Evolutionary conservation across 2,797 vertebrate species (phyloP).

Genomic region (Semotilus atromaculatus): DNA sequence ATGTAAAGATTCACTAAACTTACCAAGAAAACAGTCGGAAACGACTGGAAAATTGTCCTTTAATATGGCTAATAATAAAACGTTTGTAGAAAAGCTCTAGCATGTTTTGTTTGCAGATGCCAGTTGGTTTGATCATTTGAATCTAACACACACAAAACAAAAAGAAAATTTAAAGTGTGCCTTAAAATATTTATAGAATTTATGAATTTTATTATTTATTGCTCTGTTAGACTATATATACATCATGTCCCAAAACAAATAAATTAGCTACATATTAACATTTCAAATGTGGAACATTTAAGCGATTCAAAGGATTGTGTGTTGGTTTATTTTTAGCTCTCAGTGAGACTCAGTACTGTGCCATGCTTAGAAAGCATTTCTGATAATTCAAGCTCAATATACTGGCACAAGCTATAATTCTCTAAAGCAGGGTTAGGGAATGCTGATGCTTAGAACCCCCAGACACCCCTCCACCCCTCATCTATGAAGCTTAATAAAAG

Average conservation of each 20-base stretch:
- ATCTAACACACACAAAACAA: not conserved
- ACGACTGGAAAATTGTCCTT: not conserved
- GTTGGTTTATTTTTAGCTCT: conserved; percentile 25
- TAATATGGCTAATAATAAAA: not conserved
- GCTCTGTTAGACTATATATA: not conserved
- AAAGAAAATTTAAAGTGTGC: not conserved
- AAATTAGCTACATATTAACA: not conserved
- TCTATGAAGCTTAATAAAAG: conserved; percentile 31
- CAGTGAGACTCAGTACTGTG: conserved; percentile 6
- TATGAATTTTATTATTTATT: not conserved
- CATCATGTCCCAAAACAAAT: not conserved
- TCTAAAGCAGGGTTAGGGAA: conserved; percentile 30
- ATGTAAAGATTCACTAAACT: not conserved
- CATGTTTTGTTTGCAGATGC: not conserved
- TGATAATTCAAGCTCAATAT: conserved; percentile 29
- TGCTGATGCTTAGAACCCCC: conserved; percentile 25
- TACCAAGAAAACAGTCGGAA: not conserved
- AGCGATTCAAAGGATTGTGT: conserved; percentile 3
- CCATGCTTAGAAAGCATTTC: conserved; percentile 33
- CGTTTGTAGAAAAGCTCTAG: not conserved
- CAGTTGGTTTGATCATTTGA: not conserved
- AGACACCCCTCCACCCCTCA: not conserved
- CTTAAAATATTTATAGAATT: not conserved
- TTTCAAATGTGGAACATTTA: conserved; percentile 40
- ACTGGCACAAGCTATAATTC: conserved; percentile 26